Percentiles rank a stretch among this genome's conserved stretches.
phyloP scores from a whole-genome alignment of 2,888 invertebrate species.

The Rotaria sp. region DNA sequence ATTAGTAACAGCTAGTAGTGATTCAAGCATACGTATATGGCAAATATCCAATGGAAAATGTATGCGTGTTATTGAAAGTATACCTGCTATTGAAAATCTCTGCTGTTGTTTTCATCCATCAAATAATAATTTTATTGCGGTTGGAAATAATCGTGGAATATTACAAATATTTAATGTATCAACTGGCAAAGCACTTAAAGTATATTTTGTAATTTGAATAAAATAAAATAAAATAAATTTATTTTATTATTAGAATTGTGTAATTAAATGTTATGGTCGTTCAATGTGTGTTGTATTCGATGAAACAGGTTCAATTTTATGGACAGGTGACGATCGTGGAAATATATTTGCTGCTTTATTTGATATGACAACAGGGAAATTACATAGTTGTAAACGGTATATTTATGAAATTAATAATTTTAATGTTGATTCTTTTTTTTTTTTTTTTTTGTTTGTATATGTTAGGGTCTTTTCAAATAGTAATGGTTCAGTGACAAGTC shows the following conservation, averaged over 20 bases:
- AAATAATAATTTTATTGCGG: constrained; percentile 3
- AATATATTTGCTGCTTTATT: constrained; percentile 66
- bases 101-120: constrained; percentile 28
- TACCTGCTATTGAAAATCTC: constrained; percentile 41
- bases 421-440: background rate
- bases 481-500: constrained; percentile 66
- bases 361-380: constrained; percentile 64
- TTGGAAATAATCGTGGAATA: constrained; percentile 68
- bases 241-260: constrained; percentile 51
- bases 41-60: constrained; percentile 57
- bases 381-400: constrained; percentile 65
- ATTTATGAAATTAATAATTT: background rate
- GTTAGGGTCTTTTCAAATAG: constrained; percentile 32
- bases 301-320: constrained; percentile 69
- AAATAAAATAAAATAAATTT: no score
- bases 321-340: constrained; percentile 75
- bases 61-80: constrained; percentile 45
- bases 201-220: no score
- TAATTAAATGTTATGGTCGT: constrained; percentile 59
- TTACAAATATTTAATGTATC: constrained; percentile 75
- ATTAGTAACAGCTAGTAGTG: constrained; percentile 69
- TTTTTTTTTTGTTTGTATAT: background rate
- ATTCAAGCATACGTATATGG: constrained; percentile 71
- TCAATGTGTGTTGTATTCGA: constrained; percentile 69
- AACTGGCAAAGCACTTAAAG: constrained; percentile 60